A percentile compares a stretch with the other conserved stretches of the same genome.
phyloP scores from a whole-genome alignment of 2,797 vertebrate species.

The Heterohyrax brucei region DNA sequence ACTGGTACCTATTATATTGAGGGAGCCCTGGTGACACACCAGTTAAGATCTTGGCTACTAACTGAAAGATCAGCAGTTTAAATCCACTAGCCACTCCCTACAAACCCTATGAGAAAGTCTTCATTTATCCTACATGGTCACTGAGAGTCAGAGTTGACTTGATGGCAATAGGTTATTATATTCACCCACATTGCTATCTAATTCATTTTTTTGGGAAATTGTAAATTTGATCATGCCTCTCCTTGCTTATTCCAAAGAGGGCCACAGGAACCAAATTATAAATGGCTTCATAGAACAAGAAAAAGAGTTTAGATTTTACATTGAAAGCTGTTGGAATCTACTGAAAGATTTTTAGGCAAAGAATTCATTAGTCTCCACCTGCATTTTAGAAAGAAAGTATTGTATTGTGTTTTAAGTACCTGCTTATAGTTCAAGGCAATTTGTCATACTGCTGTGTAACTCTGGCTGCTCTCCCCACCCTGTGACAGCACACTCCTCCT shows the following conservation, averaged over 20 bases:
- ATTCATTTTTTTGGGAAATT: background rate
- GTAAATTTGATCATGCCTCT: background rate
- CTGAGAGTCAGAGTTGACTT: no score
- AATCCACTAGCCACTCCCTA: no score
- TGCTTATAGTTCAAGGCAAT: no score
- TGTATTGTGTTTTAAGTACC: no score
- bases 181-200: conserved; percentile 7
- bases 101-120: no score
- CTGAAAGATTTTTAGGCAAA: background rate
- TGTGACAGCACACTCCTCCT: no score
- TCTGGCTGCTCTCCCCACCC: no score
- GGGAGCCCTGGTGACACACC: no score
- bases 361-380: background rate
- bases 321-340: conserved; percentile 29
- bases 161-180: background rate
- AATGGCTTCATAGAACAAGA: conserved; percentile 18
- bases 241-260: background rate
- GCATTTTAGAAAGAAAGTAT: conserved; percentile 34
- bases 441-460: no score
- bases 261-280: background rate
- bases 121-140: no score
- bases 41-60: no score
- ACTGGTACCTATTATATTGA: background rate
- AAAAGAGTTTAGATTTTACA: background rate
- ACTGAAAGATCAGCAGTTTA: no score